A percentile compares a stretch with the other conserved stretches of the same genome.
Evolutionary conservation across 64 coral and sea anemone genomes (phyloP).

Genomic region (Actinia equina): DNA sequence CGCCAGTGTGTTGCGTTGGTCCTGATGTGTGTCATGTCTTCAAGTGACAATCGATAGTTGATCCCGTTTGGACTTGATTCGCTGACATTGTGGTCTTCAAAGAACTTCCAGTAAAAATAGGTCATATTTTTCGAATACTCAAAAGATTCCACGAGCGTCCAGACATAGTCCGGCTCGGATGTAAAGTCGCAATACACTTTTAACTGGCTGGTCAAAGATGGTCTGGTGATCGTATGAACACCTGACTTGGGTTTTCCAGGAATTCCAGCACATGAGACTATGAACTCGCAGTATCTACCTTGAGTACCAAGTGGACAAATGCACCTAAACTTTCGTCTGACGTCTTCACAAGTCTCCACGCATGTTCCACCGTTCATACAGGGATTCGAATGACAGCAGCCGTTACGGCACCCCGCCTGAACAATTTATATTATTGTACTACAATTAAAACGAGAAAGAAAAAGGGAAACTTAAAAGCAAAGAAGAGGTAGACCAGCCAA

Average conservation of each 20-base stretch:
- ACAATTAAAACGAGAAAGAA: too few species aligned
- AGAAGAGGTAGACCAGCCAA: too few species aligned
- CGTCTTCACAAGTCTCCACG: conserved; percentile 11
- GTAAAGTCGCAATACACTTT: conserved; percentile 45
- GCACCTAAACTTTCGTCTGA: conserved; percentile 54
- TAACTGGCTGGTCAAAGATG: background rate
- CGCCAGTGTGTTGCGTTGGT: conserved; percentile 41
- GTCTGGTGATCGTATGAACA: background rate
- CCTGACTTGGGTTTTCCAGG: background rate
- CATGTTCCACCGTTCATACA: conserved; percentile 54
- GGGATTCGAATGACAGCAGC: conserved; percentile 33
- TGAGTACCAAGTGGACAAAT: conserved; percentile 6
- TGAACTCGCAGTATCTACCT: conserved; percentile 42
- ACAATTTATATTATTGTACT: background rate
- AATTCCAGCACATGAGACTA: background rate
- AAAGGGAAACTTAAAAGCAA: too few species aligned
- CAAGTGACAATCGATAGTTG: conserved; percentile 22
- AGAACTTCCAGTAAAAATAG: background rate
- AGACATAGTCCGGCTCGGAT: conserved; percentile 15
- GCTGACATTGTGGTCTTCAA: conserved; percentile 12
- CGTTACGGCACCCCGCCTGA: conserved; percentile 24
- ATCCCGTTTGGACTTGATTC: conserved; percentile 31
- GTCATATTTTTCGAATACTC: background rate
- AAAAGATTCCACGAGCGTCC: conserved; percentile 73
- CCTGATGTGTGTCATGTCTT: conserved; percentile 29